These are phyloP conservation scores for Perodicticus potto DNA, from an alignment of 2,797 vertebrate genomes.

Conservation along the genomic window DNA sequence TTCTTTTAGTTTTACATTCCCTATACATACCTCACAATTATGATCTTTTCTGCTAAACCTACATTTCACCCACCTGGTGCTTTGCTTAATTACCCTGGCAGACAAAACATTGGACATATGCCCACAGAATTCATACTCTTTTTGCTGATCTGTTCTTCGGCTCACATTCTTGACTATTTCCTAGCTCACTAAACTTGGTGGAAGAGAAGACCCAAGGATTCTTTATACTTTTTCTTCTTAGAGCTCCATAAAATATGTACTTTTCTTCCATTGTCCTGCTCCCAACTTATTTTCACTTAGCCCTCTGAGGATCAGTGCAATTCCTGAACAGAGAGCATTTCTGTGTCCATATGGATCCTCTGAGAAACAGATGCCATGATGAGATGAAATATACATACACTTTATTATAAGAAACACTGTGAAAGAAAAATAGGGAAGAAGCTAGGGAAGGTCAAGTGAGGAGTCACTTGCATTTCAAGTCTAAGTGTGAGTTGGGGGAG, in stretches of 20 bases:
- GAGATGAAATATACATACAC: neutral
- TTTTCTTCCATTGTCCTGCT: neutral
- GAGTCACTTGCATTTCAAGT: neutral
- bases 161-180: neutral
- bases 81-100: constrained; percentile 42
- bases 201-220: neutral
- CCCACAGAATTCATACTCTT: neutral
- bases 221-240: neutral
- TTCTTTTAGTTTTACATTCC: neutral
- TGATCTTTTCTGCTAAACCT: neutral
- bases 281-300: neutral
- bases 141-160: constrained; percentile 21
- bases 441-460: neutral
- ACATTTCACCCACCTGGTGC: neutral
- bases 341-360: neutral
- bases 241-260: neutral
- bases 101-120: constrained; percentile 9
- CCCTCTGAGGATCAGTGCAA: neutral
- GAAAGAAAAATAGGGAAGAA: neutral
- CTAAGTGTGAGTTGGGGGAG: neutral
- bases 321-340: neutral
- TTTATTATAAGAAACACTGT: neutral
- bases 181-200: neutral
- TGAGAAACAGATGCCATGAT: neutral
- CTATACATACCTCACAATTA: neutral